These are phyloP conservation scores for Phalacrocorax aristotelis DNA, from an alignment of 2,113 vertebrate genomes.

Conservation along the genomic window DNA sequence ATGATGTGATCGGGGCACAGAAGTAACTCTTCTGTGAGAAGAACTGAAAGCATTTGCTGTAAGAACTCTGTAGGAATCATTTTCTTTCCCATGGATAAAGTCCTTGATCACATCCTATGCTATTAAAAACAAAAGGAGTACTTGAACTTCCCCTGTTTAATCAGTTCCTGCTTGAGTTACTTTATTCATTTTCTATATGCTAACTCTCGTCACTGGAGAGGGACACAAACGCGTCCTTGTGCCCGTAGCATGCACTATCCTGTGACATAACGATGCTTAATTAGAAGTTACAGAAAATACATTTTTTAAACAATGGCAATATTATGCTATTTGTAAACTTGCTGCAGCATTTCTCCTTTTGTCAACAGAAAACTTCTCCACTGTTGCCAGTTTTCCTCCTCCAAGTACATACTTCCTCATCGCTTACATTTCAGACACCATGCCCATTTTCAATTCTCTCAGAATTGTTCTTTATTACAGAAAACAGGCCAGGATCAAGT, in stretches of 20 bases:
- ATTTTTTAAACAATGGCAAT: neutral
- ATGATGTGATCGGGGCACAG: neutral
- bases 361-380: neutral
- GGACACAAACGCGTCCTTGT: neutral
- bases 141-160: neutral
- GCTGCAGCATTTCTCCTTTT: neutral
- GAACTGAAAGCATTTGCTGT: neutral
- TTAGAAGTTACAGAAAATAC: neutral
- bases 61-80: neutral
- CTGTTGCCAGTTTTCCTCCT: neutral
- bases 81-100: neutral
- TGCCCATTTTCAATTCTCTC: neutral
- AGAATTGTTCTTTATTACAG: neutral
- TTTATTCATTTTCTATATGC: neutral
- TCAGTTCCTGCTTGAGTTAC: neutral
- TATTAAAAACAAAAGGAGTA: neutral
- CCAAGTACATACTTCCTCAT: neutral
- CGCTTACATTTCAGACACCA: neutral
- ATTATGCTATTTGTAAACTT: neutral
- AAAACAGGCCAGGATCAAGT: neutral
- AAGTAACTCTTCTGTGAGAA: neutral
- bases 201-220: neutral
- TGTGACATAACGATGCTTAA: neutral
- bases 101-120: neutral
- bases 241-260: neutral